Evolutionary conservation across 2,888 invertebrate species (phyloP).

Genomic region (Galerucella pusilla): DNA sequence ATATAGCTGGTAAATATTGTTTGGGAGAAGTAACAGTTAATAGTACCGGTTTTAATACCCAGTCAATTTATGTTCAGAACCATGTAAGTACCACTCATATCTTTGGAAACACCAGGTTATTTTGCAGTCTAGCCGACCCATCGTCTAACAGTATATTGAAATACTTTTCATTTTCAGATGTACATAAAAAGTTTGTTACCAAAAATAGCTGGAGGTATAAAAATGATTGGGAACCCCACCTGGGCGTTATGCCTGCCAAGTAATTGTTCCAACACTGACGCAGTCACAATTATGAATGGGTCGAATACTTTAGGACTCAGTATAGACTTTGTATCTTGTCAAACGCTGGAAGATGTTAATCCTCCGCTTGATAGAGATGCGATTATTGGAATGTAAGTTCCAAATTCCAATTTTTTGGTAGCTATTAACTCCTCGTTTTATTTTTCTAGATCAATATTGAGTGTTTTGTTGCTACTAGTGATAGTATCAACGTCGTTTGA

Average conservation of each 20-base stretch:
- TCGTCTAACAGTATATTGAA: background rate
- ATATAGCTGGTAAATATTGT: conserved; percentile 46
- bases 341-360: conserved; percentile 46
- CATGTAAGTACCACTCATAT: conserved; percentile 6
- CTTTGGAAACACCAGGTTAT: background rate
- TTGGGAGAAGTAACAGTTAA: conserved; percentile 36
- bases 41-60: background rate
- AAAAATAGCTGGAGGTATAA: conserved; percentile 18
- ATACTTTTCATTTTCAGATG: background rate
- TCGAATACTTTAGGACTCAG: conserved; percentile 22
- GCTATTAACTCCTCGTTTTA: background rate
- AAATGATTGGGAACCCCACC: conserved; percentile 27
- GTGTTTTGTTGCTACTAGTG: conserved; percentile 36
- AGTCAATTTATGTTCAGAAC: background rate
- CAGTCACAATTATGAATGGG: conserved; percentile 59
- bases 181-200: conserved; percentile 11
- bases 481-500: conserved; percentile 47
- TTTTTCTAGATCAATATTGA: conserved; percentile 43
- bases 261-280: conserved; percentile 60
- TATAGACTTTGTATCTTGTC: conserved; percentile 39
- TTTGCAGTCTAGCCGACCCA: too few relatives aligned
- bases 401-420: background rate
- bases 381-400: conserved; percentile 47
- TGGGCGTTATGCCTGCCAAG: conserved; percentile 47
- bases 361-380: conserved; percentile 44